These are phyloP conservation scores for Platycercus adscitus DNA, from an alignment of 2,113 vertebrate genomes.

Conservation along the genomic window DNA sequence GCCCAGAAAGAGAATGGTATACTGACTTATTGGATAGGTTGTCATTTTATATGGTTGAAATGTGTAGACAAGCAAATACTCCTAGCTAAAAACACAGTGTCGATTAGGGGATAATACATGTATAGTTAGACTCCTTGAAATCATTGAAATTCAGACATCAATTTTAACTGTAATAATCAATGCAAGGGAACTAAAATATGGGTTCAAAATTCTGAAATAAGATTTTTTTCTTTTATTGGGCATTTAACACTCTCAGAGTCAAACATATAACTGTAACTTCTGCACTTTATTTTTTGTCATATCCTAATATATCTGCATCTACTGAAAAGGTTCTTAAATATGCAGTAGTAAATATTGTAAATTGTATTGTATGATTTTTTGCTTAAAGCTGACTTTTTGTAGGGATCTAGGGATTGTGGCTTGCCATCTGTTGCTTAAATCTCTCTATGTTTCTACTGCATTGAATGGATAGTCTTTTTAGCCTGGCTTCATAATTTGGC, in stretches of 20 bases:
- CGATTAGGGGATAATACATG: not conserved
- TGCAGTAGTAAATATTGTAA: not conserved
- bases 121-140: not conserved
- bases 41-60: not conserved
- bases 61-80: not conserved
- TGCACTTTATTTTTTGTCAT: not conserved
- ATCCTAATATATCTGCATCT: not conserved
- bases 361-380: not conserved
- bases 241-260: not conserved
- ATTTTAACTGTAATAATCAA: not conserved
- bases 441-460: not conserved
- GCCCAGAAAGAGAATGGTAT: not conserved
- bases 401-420: not conserved
- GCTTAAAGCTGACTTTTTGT: not conserved
- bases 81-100: not conserved
- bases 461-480: not conserved
- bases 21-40: not conserved
- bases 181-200: not conserved
- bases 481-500: not conserved
- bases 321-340: not conserved
- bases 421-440: slow-evolving; percentile 31
- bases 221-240: not conserved
- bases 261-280: not conserved
- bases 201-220: not conserved
- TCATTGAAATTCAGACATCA: not conserved